These are phyloP conservation scores for Oreochromis niloticus DNA, from an alignment of 2,113 vertebrate species.

Conservation along the genomic window DNA sequence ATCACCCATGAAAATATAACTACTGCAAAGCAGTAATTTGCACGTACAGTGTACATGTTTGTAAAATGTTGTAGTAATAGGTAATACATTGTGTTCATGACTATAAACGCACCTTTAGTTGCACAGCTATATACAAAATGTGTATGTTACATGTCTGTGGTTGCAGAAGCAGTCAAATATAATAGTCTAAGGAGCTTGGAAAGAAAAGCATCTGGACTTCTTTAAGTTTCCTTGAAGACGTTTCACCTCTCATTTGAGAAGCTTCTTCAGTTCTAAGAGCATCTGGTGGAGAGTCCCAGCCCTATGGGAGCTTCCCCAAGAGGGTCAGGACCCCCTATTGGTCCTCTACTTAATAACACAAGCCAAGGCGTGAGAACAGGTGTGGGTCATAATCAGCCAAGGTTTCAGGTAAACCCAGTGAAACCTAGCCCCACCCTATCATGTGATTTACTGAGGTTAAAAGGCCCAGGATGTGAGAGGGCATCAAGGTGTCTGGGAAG, in stretches of 20 bases:
- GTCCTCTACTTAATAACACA: neutral
- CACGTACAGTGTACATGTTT: neutral
- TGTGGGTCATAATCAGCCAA: neutral
- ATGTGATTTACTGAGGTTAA: too few relatives aligned
- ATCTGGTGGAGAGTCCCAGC: neutral
- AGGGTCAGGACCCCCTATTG: neutral
- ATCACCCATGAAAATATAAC: neutral
- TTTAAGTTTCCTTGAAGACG: neutral
- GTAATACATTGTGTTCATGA: neutral
- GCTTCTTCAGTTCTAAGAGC: neutral
- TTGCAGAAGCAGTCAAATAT: fast-evolving
- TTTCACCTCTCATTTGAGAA: neutral
- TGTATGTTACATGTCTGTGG: neutral
- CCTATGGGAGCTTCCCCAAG: neutral
- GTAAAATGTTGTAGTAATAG: neutral
- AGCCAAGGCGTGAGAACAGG: neutral
- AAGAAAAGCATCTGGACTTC: neutral
- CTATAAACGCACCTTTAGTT: neutral
- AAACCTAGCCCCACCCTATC: too few relatives aligned
- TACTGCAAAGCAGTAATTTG: neutral
- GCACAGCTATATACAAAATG: neutral
- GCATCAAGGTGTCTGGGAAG: neutral
- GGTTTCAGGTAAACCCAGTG: neutral
- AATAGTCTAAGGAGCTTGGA: neutral
- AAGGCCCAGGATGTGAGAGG: neutral